These are phyloP conservation scores for Thecophora atra DNA, from an alignment of 2,888 invertebrate genomes.

Conservation along the genomic window DNA sequence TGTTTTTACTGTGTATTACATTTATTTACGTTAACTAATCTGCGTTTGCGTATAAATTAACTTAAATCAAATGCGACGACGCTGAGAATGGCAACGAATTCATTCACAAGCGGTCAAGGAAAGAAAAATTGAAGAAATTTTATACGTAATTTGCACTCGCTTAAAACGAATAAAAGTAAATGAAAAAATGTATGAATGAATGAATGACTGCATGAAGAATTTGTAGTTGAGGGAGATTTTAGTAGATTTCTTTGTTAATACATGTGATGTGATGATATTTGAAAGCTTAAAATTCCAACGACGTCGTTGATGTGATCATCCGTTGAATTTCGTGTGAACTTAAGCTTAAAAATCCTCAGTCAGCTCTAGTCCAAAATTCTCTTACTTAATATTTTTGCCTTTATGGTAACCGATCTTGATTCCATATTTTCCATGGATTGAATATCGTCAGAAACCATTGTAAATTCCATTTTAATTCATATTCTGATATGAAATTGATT, in stretches of 20 bases:
- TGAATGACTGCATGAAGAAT: background rate
- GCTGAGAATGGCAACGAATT: too few species aligned
- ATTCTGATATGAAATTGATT: too few species aligned
- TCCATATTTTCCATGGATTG: too few species aligned
- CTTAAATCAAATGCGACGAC: constrained; percentile 47
- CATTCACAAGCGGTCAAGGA: background rate
- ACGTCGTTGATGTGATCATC: background rate
- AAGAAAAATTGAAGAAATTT: constrained; percentile 1
- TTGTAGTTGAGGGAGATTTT: too few species aligned
- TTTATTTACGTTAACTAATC: constrained; percentile 43
- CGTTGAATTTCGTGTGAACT: constrained; percentile 21
- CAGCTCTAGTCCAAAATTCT: too few species aligned
- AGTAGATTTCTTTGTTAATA: background rate
- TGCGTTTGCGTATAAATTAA: constrained; percentile 56
- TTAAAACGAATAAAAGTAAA: background rate
- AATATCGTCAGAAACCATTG: too few species aligned
- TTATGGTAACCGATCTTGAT: too few species aligned
- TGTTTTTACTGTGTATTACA: constrained; percentile 5
- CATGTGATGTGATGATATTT: background rate
- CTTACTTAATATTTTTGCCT: too few species aligned
- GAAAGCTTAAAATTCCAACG: background rate
- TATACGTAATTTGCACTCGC: background rate
- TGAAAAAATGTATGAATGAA: constrained; percentile 12
- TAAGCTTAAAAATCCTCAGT: too few species aligned
- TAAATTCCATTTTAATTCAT: too few species aligned